phyloP scores from a whole-genome alignment of 2,113 vertebrate genomes.

The Anolis sagrei region DNA sequence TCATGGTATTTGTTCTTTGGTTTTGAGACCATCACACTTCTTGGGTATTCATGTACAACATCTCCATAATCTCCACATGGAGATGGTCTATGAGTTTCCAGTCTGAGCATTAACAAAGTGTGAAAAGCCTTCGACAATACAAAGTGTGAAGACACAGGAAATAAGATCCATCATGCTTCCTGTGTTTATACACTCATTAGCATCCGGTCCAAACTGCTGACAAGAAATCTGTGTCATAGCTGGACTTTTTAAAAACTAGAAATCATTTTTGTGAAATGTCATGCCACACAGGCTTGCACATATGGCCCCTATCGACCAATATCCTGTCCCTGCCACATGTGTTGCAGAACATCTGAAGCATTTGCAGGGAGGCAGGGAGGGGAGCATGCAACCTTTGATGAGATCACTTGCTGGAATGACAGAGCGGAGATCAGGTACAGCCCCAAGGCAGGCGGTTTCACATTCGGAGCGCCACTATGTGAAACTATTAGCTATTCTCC shows the following conservation, averaged over 20 bases:
- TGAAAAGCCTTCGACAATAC: too few species aligned
- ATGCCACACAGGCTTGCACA: not conserved
- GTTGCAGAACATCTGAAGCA: slow-evolving; percentile 21
- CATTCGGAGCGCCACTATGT: slow-evolving; percentile 11
- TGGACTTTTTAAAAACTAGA: not conserved
- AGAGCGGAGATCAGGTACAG: slow-evolving; percentile 25
- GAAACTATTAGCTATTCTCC: slow-evolving; percentile 27
- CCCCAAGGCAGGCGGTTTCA: slow-evolving; percentile 14
- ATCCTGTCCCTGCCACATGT: slow-evolving; percentile 14
- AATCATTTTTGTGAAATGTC: not conserved
- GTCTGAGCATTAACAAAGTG: not conserved
- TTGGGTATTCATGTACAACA: not conserved
- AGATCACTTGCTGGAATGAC: slow-evolving; percentile 2
- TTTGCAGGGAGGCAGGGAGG: not conserved
- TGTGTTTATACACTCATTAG: not conserved
- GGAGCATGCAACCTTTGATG: not conserved
- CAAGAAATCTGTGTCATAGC: not conserved
- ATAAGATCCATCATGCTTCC: slow-evolving; percentile 1
- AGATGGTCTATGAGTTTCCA: not conserved
- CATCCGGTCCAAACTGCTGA: not conserved
- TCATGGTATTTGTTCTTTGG: not conserved
- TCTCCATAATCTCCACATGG: not conserved
- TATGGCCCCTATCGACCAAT: not conserved
- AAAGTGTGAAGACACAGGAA: not conserved
- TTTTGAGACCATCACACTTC: not conserved